Conservation (phyloP, 1,140 invertebrate genomes). For the Drosophila ohnishii region DNA sequence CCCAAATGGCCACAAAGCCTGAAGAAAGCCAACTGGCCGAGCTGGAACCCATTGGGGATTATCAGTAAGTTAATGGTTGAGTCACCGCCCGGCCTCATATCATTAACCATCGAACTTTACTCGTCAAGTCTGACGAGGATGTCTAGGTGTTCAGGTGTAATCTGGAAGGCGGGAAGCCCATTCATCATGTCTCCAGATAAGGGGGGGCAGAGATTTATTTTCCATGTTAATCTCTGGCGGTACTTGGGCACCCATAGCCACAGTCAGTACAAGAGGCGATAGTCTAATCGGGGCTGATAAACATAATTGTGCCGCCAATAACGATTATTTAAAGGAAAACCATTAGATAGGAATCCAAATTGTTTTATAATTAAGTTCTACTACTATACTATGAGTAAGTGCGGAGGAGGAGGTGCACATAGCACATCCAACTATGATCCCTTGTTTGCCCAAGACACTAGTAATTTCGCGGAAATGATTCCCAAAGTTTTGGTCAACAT, state of each 20-base stretch:
- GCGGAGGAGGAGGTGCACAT: background rate
- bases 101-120: conserved; percentile 26
- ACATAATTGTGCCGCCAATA: conserved; percentile 3
- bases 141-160: conserved; percentile 22
- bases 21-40: conserved; percentile 7
- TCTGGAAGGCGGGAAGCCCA: conserved; percentile 15
- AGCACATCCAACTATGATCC: background rate
- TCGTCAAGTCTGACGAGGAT: conserved; percentile 8
- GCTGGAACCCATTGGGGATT: conserved; percentile 19
- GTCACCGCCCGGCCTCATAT: conserved; percentile 13
- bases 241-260: background rate
- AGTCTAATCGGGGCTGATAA: conserved; percentile 15
- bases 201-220: conserved; percentile 19
- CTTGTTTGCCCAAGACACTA: conserved; percentile 3
- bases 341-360: background rate
- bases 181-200: conserved; percentile 22
- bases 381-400: background rate
- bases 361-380: conserved; percentile 1
- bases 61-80: conserved; percentile 22
- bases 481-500: conserved; percentile 19
- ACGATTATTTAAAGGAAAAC: conserved; percentile 1
- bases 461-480: conserved; percentile 35
- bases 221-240: conserved; percentile 10
- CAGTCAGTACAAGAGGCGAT: background rate
- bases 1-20: conserved; percentile 7